Evolutionary conservation across 2,888 invertebrate species (phyloP).

Genomic region (Apodemia zela): DNA sequence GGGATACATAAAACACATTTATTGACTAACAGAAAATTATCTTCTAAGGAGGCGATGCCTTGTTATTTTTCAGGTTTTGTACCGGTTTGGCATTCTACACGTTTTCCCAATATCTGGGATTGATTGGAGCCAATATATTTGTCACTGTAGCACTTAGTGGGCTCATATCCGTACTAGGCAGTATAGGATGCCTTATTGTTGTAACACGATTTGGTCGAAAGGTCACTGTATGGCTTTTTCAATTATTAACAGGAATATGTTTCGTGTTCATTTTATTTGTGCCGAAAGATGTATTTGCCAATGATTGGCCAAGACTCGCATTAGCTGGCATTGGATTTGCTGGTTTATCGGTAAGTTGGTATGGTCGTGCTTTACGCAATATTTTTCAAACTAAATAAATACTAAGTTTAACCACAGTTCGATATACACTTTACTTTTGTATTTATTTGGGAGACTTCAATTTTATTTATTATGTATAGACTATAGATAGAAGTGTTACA

Average conservation of each 20-base stretch:
- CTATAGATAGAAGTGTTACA: too few relatives aligned
- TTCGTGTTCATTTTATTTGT: constrained; percentile 71
- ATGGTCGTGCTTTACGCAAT: background rate
- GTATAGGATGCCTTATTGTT: constrained; percentile 71
- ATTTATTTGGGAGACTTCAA: too few relatives aligned
- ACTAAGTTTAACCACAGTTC: too few relatives aligned
- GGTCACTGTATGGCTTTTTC: constrained; percentile 66
- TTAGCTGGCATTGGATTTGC: constrained; percentile 83
- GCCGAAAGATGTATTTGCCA: constrained; percentile 58
- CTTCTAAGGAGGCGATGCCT: too few relatives aligned
- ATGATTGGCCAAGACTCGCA: constrained; percentile 78
- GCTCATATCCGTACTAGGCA: constrained; percentile 75
- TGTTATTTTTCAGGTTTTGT: constrained; percentile 68
- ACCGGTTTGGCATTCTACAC: constrained; percentile 80
- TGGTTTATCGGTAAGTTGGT: constrained; percentile 80
- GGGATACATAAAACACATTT: too few relatives aligned
- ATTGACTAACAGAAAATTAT: too few relatives aligned
- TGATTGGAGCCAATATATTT: constrained; percentile 76
- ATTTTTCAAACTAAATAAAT: background rate
- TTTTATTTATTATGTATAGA: too few relatives aligned
- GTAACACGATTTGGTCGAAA: constrained; percentile 73
- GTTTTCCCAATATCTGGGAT: constrained; percentile 80
- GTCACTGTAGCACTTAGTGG: constrained; percentile 76
- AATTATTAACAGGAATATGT: constrained; percentile 68
- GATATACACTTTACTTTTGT: too few relatives aligned